These are phyloP conservation scores for Neodiprion pinetum DNA, from an alignment of 1,140 invertebrate species.

Conservation along the genomic window DNA sequence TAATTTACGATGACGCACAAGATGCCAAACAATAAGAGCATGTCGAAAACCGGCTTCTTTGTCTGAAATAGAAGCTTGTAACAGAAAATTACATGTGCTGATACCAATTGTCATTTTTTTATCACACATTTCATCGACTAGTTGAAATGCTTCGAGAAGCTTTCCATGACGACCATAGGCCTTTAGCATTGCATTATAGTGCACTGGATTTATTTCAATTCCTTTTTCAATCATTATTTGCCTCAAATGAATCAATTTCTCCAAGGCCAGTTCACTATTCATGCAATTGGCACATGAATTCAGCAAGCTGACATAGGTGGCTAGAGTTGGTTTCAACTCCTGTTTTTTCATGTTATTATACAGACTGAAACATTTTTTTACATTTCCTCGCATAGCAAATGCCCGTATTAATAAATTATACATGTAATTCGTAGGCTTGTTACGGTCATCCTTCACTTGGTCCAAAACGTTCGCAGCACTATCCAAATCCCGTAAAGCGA, in stretches of 20 bases:
- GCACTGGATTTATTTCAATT: slow-evolving; percentile 74
- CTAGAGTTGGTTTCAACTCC: slow-evolving; percentile 69
- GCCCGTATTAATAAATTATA: slow-evolving; percentile 82
- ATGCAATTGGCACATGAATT: slow-evolving; percentile 86
- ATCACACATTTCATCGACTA: slow-evolving; percentile 84
- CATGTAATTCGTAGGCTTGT: slow-evolving; percentile 78
- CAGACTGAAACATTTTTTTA: slow-evolving; percentile 83
- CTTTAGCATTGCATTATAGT: slow-evolving; percentile 90
- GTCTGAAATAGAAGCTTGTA: slow-evolving; percentile 84
- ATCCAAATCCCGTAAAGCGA: slow-evolving; percentile 68
- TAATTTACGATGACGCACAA: slow-evolving; percentile 73
- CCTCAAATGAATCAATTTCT: slow-evolving; percentile 63
- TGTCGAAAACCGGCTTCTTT: slow-evolving; percentile 80
- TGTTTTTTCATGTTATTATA: slow-evolving; percentile 83
- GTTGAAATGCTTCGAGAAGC: slow-evolving; percentile 75
- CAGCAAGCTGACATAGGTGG: slow-evolving; percentile 84
- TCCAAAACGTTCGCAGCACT: slow-evolving; percentile 81
- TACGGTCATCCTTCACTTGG: slow-evolving; percentile 78
- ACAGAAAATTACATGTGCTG: slow-evolving; percentile 79
- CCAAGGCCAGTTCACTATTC: slow-evolving; percentile 69
- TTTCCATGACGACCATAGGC: slow-evolving; percentile 86
- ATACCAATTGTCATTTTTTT: slow-evolving; percentile 70
- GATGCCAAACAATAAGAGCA: slow-evolving; percentile 83
- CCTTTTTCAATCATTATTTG: slow-evolving; percentile 73
- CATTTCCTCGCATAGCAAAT: slow-evolving; percentile 81